A percentile compares a stretch with the other conserved stretches of the same genome.
phyloP scores from a whole-genome alignment of 2,113 vertebrate species.

The Pandion haliaetus region DNA sequence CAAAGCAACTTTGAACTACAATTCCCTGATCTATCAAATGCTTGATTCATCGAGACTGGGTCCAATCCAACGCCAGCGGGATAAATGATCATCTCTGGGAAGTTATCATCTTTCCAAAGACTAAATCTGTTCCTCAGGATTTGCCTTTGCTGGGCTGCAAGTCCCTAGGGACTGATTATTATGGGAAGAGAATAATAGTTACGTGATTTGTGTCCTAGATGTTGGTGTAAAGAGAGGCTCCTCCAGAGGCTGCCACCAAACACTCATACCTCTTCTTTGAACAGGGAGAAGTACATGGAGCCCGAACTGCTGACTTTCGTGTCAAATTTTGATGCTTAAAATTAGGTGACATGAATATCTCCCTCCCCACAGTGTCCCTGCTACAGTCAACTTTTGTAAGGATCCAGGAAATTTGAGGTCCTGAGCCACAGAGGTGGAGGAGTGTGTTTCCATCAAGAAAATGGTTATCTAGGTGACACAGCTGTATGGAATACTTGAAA shows the following conservation, averaged over 20 bases:
- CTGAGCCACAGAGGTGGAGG: background rate
- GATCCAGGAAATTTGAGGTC: background rate
- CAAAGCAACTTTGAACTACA: background rate
- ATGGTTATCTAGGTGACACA: background rate
- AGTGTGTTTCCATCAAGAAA: background rate
- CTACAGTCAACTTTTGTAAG: background rate
- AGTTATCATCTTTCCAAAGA: background rate
- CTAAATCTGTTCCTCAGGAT: background rate
- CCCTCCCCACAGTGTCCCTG: background rate
- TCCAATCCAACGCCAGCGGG: background rate
- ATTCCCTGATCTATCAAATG: background rate
- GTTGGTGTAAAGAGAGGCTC: background rate
- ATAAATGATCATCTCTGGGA: background rate
- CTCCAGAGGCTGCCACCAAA: background rate
- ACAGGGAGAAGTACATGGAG: background rate
- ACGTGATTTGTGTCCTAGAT: background rate
- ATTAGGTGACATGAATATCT: background rate
- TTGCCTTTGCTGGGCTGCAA: background rate
- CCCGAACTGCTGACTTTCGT: background rate
- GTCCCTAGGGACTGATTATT: background rate
- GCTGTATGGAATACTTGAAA: background rate
- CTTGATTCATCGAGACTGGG: background rate
- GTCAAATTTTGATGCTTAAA: background rate
- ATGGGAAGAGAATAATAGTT: background rate
- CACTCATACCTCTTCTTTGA: background rate